Conservation (phyloP, 2,113 vertebrate genomes). For the Shinisaurus crocodilurus region DNA sequence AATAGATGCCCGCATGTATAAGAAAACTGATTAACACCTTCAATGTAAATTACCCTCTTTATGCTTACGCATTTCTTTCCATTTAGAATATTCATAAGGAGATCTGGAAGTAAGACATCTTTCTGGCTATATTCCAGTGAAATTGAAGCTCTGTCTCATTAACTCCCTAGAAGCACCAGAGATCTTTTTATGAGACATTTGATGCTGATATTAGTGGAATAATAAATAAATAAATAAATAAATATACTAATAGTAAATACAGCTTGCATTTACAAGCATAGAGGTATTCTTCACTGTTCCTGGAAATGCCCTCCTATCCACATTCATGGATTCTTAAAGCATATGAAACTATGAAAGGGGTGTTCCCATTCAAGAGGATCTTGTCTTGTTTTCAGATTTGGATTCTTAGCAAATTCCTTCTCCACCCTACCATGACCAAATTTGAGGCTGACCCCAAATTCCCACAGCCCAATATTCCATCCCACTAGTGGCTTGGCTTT, state of each 20-base stretch:
- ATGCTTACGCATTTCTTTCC: constrained; percentile 70
- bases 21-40: constrained; percentile 72
- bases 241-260: neutral
- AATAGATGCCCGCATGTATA: constrained; percentile 68
- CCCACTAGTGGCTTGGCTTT: neutral
- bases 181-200: neutral
- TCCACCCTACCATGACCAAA: neutral
- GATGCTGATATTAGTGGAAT: neutral
- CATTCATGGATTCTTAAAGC: neutral
- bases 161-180: constrained; percentile 28
- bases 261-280: neutral
- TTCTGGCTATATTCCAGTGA: constrained; percentile 58
- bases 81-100: constrained; percentile 71
- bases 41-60: constrained; percentile 71
- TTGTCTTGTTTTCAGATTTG: neutral
- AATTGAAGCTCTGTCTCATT: constrained; percentile 61
- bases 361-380: neutral
- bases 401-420: neutral
- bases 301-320: neutral
- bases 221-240: neutral
- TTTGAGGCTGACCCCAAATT: neutral
- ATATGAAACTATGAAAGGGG: neutral
- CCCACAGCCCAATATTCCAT: neutral
- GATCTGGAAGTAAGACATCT: constrained; percentile 53
- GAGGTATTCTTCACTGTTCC: neutral